Percentiles rank a stretch among this genome's conserved stretches.
Evolutionary conservation across 2,888 invertebrate species (phyloP).

Genomic region (Idaea biselata): DNA sequence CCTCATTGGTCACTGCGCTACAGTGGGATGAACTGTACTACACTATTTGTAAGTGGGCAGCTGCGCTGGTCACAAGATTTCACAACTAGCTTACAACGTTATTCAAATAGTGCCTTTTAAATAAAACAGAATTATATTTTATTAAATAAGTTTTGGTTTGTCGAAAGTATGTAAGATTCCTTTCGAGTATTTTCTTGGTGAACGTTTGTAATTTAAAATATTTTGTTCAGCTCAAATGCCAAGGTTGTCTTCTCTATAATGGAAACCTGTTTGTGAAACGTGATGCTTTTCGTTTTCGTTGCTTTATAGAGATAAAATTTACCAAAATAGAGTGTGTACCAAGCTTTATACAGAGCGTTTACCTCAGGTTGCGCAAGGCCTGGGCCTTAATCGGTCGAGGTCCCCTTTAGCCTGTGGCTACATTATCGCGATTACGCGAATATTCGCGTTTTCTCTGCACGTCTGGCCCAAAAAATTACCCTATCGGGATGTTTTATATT

Average conservation of each 20-base stretch:
- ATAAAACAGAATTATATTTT: neutral
- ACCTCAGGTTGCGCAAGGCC: neutral
- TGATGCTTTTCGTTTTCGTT: neutral
- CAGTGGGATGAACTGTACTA: no score
- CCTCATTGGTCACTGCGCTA: no score
- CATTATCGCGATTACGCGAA: no score
- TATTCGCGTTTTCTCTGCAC: no score
- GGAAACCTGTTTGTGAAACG: neutral
- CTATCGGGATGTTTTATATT: no score
- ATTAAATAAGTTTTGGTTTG: neutral
- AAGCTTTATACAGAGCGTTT: neutral
- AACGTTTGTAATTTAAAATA: neutral
- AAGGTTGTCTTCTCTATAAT: neutral
- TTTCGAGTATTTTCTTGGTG: neutral
- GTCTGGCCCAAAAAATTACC: no score
- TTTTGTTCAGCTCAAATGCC: neutral
- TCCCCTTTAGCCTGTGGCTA: no score
- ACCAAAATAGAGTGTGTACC: neutral
- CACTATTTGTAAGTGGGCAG: no score
- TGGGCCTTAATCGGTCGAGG: no score
- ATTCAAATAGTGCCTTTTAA: no score
- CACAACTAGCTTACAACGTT: no score
- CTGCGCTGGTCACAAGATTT: no score
- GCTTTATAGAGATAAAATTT: neutral
- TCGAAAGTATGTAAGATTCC: neutral